These are phyloP conservation scores for Eulithis prunata DNA, from an alignment of 2,888 invertebrate species.

Conservation along the genomic window DNA sequence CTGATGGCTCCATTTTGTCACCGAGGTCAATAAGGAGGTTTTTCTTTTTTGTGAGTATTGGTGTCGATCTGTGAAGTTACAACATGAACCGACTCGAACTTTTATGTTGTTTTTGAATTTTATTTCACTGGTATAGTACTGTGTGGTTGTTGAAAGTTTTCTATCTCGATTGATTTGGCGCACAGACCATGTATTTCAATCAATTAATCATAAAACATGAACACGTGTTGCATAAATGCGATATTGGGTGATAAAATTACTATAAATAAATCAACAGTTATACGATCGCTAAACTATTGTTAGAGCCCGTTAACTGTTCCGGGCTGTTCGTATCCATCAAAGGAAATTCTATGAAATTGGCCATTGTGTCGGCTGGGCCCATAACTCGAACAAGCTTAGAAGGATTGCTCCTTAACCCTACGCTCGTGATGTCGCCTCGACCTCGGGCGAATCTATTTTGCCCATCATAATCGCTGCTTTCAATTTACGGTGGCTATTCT, in stretches of 20 bases:
- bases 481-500: constrained; percentile 79
- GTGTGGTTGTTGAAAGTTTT: too few species aligned
- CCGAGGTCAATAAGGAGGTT: constrained; percentile 7
- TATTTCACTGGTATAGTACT: neutral
- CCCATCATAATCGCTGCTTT: constrained; percentile 81
- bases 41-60: too few species aligned
- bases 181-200: constrained; percentile 15
- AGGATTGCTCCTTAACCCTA: constrained; percentile 78
- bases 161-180: too few species aligned
- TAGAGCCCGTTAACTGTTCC: constrained; percentile 62
- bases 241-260: constrained; percentile 28
- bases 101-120: constrained; percentile 24
- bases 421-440: constrained; percentile 79
- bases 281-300: constrained; percentile 49
- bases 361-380: constrained; percentile 76
- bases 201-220: constrained; percentile 16
- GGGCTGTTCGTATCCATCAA: constrained; percentile 69
- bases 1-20: constrained; percentile 1
- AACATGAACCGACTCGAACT: constrained; percentile 35
- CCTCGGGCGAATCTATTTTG: constrained; percentile 76
- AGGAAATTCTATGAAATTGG: constrained; percentile 77
- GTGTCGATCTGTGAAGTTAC: constrained; percentile 6
- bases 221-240: constrained; percentile 1
- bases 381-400: constrained; percentile 71
- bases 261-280: constrained; percentile 38